Base-by-base conservation (phyloP, 2,113 vertebrate genomes). In the Donacobius atricapilla region DNA sequence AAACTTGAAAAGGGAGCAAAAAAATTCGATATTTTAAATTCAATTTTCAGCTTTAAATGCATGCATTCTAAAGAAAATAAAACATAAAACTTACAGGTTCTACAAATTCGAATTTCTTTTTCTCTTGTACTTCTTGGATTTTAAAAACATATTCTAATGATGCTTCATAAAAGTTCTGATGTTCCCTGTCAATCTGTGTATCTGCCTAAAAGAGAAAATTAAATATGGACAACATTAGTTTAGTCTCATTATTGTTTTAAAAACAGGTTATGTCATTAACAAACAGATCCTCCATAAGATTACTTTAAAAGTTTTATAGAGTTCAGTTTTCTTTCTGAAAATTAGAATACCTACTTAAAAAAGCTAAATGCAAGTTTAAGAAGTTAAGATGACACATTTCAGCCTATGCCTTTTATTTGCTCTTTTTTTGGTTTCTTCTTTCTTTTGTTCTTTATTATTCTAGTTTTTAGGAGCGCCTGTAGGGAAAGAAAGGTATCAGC, bases 21-120 rank as follows among this genome's bases (percentile, higher is more conserved):
- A 61, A 16, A 63, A 0, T 1, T 5, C n/a, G 5, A 1, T 35
- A 71, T 37, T 86, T 93, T 33, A 47, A 85, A 85, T 78, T 71
- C 7, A 65, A 75, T 65, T 80, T 87, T 93, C 64, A 92, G 30
- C 25, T 83, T 87, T 72, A 92, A 82, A 91, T 79, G 44, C 3
- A 77, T 22, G 23, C 19, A 65, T 81, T 60, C 3, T 28, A 16
- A 77, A 80, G 56, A 60, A 83, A 80, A 83, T 11, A 89, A 83
- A 80, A 44, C 23, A 47, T 17, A 45, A 91, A 96, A 95, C 97
- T 98, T 98, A 99, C 99, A 81, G 99, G 99, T 95, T 99, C 99
- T n/a, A 99, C 99, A 98, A 99, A 99, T 96, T 99, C 99, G 98
- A 99, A 99, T 86, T 99, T 99, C 98, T 99, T 99, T 96, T 99